A percentile compares a stretch with the other conserved stretches of the same genome.
Conservation (phyloP, 2,113 vertebrate species). For the Cottus gobio region DNA sequence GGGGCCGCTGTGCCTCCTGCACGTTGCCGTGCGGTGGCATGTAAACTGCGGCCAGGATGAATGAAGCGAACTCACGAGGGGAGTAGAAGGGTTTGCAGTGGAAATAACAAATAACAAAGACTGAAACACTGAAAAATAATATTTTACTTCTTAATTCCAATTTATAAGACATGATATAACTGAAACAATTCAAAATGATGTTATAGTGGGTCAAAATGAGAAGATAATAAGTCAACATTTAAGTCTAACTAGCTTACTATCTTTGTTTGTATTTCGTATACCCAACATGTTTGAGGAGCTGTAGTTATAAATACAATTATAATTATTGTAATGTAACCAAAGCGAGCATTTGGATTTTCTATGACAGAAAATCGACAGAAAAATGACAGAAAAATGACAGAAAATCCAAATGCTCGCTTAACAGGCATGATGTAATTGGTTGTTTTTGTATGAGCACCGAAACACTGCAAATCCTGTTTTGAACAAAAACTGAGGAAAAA, state of each 20-base stretch:
- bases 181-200: not conserved
- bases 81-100: no score
- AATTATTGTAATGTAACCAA: slow-evolving; percentile 46
- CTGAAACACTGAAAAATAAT: no score
- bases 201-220: not conserved
- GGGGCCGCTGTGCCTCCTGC: no score
- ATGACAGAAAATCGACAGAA: slow-evolving; percentile 73
- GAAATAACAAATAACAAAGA: no score
- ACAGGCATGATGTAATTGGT: slow-evolving; percentile 61
- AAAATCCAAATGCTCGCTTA: slow-evolving; percentile 69
- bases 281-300: not conserved
- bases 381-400: no score
- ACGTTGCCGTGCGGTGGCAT: no score
- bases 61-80: no score
- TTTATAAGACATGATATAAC: not conserved
- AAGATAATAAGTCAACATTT: not conserved
- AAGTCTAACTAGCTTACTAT: not conserved
- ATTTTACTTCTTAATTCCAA: not conserved
- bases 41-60: no score
- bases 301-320: not conserved
- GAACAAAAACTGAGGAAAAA: no score
- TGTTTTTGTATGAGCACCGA: slow-evolving; percentile 41
- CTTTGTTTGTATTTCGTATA: not conserved
- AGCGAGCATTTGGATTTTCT: no score
- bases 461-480: no score